phyloP scores from a whole-genome alignment of 1,140 invertebrate genomes.

The Maniola jurtina region DNA sequence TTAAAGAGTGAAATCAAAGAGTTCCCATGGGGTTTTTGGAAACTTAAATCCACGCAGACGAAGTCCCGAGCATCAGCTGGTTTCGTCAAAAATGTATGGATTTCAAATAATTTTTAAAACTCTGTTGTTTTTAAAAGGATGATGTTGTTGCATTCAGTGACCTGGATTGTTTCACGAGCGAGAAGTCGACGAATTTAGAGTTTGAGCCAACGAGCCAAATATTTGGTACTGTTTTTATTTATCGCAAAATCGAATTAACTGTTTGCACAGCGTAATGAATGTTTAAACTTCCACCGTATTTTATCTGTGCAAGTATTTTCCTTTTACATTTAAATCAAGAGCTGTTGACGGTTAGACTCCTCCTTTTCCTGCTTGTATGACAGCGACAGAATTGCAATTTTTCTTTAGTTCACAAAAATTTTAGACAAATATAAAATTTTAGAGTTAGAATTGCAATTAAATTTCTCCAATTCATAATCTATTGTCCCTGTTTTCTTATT shows the following conservation, averaged over 20 bases:
- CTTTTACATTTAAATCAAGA: conserved; percentile 13
- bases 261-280: conserved; percentile 27
- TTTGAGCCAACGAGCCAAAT: conserved; percentile 18
- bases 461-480: too few species aligned
- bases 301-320: conserved; percentile 17
- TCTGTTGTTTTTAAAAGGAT: conserved; percentile 17
- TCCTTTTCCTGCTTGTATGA: not conserved
- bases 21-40: too few species aligned
- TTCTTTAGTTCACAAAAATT: too few species aligned
- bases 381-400: not conserved
- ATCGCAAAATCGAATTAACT: conserved; percentile 24
- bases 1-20: too few species aligned
- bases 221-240: conserved; percentile 24
- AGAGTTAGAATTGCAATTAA: too few species aligned
- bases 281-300: conserved; percentile 18
- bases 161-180: conserved; percentile 14
- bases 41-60: too few species aligned
- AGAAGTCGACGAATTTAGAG: conserved; percentile 21
- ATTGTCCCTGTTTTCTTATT: too few species aligned
- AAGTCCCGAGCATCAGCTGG: too few species aligned
- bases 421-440: too few species aligned
- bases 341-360: not conserved
- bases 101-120: not conserved
- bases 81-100: not conserved
- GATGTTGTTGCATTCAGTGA: conserved; percentile 18